Percentiles rank a stretch among this genome's conserved stretches.
Evolutionary conservation across 2,797 vertebrate genomes (phyloP).

Genomic region (Mormyrops attenuatus): DNA sequence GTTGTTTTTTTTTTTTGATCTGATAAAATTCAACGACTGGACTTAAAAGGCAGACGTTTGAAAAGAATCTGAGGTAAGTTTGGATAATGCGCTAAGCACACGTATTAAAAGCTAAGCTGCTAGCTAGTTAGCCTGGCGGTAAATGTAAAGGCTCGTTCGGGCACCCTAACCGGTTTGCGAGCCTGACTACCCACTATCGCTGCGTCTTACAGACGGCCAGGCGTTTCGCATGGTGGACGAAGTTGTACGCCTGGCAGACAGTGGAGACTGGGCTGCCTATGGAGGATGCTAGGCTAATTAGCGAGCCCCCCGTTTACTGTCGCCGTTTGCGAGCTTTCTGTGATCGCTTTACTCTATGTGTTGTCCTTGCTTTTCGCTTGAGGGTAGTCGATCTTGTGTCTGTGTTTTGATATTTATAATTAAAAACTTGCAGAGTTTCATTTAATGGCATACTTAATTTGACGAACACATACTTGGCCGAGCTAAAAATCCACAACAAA

Average conservation of each 20-base stretch:
- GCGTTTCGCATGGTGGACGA: not conserved
- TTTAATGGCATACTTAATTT: not conserved
- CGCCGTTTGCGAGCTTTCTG: not conserved
- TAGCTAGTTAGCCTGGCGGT: not conserved
- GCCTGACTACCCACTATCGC: not conserved
- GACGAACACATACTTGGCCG: not conserved
- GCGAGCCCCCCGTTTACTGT: not conserved
- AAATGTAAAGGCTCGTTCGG: not conserved
- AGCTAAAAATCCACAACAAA: not conserved
- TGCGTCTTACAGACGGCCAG: not conserved
- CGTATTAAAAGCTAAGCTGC: not conserved
- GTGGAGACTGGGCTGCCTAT: not conserved
- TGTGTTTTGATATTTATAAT: not conserved
- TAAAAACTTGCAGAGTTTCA: not conserved
- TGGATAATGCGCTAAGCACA: not conserved
- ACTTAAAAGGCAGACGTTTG: not conserved
- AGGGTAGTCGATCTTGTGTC: not conserved
- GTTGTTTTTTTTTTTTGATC: not conserved
- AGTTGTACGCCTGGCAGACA: not conserved
- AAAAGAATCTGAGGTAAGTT: slow-evolving; percentile 3
- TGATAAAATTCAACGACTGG: not conserved
- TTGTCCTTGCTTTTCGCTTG: not conserved
- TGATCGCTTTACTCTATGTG: not conserved
- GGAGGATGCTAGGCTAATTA: slow-evolving; percentile 11
- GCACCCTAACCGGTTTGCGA: not conserved